Conservation (phyloP, 2,797 vertebrate genomes). For the Erpetoichthys calabaricus region DNA sequence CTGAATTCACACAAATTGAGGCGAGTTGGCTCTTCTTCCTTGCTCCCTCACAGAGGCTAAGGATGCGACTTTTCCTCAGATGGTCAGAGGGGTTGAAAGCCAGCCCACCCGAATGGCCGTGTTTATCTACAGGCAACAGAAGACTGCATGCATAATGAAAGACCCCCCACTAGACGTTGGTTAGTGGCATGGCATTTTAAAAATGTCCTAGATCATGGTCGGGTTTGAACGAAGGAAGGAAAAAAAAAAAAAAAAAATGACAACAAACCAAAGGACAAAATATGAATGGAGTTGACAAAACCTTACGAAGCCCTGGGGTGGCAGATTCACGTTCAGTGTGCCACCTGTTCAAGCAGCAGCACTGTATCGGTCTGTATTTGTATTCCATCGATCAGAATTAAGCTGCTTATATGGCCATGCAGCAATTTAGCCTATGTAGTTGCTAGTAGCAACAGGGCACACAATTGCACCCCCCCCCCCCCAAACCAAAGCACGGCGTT, state of each 20-base stretch:
- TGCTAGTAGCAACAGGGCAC: conserved; percentile 59
- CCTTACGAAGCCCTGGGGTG: too few relatives aligned
- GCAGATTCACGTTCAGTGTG: too few relatives aligned
- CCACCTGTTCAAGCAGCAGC: too few relatives aligned
- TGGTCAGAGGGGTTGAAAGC: conserved; percentile 6
- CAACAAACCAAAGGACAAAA: conserved; percentile 20
- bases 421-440: conserved; percentile 33
- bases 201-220: conserved; percentile 9
- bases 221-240: conserved; percentile 25
- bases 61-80: conserved; percentile 4
- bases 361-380: conserved; percentile 18
- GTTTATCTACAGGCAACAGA: conserved; percentile 13
- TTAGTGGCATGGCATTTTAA: not conserved
- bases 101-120: conserved; percentile 9
- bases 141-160: conserved; percentile 12
- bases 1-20: too few relatives aligned
- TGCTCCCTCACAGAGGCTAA: too few relatives aligned
- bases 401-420: conserved; percentile 27
- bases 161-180: conserved; percentile 9
- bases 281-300: conserved; percentile 30
- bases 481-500: conserved; percentile 1
- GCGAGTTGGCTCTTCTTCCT: too few relatives aligned
- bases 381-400: conserved; percentile 45
- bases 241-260: conserved; percentile 5
- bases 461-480: conserved; percentile 17